Percentiles rank a stretch among this genome's conserved stretches.
Evolutionary conservation across 2,113 vertebrate species (phyloP).

Genomic region (Calyptomena viridis): DNA sequence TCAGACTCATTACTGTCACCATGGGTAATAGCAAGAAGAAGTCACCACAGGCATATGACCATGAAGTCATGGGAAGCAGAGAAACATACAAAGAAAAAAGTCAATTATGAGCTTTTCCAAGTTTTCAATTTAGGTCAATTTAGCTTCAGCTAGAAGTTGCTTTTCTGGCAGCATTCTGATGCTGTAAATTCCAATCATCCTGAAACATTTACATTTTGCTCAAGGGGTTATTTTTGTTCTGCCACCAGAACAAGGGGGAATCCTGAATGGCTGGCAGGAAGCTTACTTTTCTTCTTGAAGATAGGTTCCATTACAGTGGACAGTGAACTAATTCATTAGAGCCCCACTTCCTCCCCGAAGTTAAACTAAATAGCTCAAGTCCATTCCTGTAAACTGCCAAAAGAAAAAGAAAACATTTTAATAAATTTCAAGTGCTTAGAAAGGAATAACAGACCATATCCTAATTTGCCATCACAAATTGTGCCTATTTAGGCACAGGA

Average conservation of each 20-base stretch:
- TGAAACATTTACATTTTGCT: slow-evolving; percentile 52
- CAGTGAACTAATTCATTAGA: slow-evolving; percentile 62
- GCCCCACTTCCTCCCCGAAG: slow-evolving; percentile 4
- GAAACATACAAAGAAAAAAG: slow-evolving; percentile 13
- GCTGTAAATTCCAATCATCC: slow-evolving; percentile 11
- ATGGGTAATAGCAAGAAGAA: not conserved
- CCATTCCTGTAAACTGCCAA: slow-evolving; percentile 9
- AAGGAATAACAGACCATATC: slow-evolving; percentile 15
- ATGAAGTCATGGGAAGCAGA: slow-evolving; percentile 16
- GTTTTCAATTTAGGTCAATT: slow-evolving; percentile 25
- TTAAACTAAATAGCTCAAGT: slow-evolving; percentile 39
- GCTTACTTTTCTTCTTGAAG: slow-evolving; percentile 47
- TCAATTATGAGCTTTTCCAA: slow-evolving; percentile 4
- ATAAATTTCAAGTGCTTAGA: not conserved
- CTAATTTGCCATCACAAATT: slow-evolving; percentile 17
- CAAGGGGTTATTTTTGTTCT: slow-evolving; percentile 59
- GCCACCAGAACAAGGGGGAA: slow-evolving; percentile 45
- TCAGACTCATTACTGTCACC: not conserved
- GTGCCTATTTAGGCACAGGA: not conserved
- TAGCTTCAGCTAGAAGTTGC: slow-evolving; percentile 12
- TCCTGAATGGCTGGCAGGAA: slow-evolving; percentile 55
- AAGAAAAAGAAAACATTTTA: slow-evolving; percentile 5
- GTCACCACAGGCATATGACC: not conserved
- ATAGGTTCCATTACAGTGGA: slow-evolving; percentile 53
- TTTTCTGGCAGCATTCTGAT: slow-evolving; percentile 40